A percentile compares a stretch with the other conserved stretches of the same genome.
phyloP scores from a whole-genome alignment of 2,797 vertebrate species.

The Catamblyrhynchus diadema region DNA sequence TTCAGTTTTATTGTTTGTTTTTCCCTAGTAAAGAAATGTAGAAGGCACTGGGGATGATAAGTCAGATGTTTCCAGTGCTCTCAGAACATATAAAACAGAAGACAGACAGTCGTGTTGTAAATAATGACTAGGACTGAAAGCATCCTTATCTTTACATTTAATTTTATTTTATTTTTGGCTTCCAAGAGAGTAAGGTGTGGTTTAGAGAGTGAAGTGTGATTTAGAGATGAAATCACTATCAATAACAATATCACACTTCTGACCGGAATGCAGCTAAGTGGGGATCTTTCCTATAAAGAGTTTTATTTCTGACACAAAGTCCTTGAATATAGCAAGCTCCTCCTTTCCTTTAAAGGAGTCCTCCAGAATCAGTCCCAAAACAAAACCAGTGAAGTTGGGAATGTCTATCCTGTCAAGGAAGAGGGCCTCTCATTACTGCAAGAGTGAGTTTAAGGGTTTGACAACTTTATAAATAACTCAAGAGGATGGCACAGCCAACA shows the following conservation, averaged over 20 bases:
- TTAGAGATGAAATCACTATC: neutral
- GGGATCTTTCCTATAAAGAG: neutral
- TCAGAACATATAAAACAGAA: neutral
- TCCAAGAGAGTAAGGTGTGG: neutral
- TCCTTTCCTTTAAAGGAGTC: neutral
- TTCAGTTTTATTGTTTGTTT: neutral
- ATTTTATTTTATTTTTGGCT: neutral
- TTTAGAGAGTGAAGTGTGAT: neutral
- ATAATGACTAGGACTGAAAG: neutral
- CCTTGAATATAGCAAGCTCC: neutral
- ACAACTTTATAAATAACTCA: neutral
- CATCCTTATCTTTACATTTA: neutral
- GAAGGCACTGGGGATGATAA: neutral
- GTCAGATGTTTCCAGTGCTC: neutral
- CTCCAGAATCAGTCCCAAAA: neutral
- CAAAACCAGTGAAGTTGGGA: neutral
- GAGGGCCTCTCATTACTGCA: neutral
- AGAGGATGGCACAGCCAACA: neutral
- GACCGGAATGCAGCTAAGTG: neutral
- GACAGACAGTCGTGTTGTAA: neutral
- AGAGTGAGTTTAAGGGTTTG: neutral
- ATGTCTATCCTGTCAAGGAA: neutral
- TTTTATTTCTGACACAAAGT: neutral
- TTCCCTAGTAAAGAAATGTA: neutral
- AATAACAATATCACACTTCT: neutral